Base-by-base conservation (phyloP, 2,113 vertebrate genomes). In the Polyodon spathula region DNA sequence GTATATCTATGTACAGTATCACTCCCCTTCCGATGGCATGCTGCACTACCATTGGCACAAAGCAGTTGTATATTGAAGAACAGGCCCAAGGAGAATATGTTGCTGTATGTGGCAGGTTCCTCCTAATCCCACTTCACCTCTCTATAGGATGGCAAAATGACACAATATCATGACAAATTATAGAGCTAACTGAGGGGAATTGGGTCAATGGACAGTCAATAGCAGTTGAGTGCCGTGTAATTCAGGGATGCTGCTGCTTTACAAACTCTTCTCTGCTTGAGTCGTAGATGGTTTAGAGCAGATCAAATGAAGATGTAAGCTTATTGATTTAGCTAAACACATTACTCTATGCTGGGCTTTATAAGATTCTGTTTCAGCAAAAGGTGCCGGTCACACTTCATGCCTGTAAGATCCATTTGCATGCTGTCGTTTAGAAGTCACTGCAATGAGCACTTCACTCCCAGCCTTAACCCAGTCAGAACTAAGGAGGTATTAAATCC, bases 271-370 rank as follows among this genome's bases (percentile, higher is more conserved):
- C 59, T 17, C 56, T 37, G 11, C 39, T 46, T 46, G 12, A 40
- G 27, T 27, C 3, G 17, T 50, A 63, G 37, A 8, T 68, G 17
- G 5, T 51, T 63, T 64, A 60, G 64, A 67, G 54, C 66, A 68
- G 62, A 62, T 72, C 63, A 65, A 60, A 27, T 72, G 46, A 66
- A 70, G 67, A 70, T 67, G 42, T 54, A 62, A 57, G 9, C 6
- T 63, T 73, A 56, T 54, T 69, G 57, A 65, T 67, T 70, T 56
- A 66, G 64, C 41, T 59, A 62, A 70, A 53, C 55, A 17, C 41
- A 73, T 41, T 51, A 59, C 54, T 0, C 0, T 8, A 50, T 38
- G 16, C 56, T 15, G 7, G 44, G 44, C 41, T 69, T 68, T 71
- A 57, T 59, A 50, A 8, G 56, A 68, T 37, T 37, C 3, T 15